A percentile compares a stretch with the other conserved stretches of the same genome.
Evolutionary conservation across 2,888 invertebrate genomes (phyloP).

Genomic region (Syrista parreyssii): DNA sequence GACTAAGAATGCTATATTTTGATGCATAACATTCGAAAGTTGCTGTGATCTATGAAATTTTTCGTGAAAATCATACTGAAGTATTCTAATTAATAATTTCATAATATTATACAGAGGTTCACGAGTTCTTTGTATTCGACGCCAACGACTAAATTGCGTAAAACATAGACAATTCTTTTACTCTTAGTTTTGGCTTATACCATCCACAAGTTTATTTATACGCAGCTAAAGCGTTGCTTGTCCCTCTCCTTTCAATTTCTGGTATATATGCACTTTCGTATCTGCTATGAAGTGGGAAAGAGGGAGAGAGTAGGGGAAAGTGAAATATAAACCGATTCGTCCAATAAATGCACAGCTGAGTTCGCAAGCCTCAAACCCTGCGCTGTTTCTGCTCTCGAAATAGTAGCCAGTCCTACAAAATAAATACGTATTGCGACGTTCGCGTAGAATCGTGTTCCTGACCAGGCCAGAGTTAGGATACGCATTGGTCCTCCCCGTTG

Average conservation of each 20-base stretch:
- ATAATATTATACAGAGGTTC: background rate
- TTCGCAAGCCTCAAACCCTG: background rate
- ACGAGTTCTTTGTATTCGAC: background rate
- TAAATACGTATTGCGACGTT: background rate
- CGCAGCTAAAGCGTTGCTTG: background rate
- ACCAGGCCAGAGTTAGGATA: background rate
- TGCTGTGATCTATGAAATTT: background rate
- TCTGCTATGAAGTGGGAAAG: background rate
- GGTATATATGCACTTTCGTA: background rate
- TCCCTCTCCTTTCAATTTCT: background rate
- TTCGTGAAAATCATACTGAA: background rate
- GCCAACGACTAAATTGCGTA: background rate
- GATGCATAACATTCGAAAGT: background rate
- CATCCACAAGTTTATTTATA: background rate
- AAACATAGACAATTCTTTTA: background rate
- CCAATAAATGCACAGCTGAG: background rate
- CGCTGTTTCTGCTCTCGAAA: background rate
- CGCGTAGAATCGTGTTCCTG: background rate
- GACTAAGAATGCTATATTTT: background rate
- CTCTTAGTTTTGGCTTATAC: background rate
- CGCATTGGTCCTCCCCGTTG: background rate
- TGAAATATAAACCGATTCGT: background rate
- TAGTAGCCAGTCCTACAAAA: background rate
- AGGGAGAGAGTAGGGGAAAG: background rate
- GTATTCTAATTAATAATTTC: background rate